Conservation (phyloP, 2,113 vertebrate species). For the Cyanoramphus novaezelandiae region DNA sequence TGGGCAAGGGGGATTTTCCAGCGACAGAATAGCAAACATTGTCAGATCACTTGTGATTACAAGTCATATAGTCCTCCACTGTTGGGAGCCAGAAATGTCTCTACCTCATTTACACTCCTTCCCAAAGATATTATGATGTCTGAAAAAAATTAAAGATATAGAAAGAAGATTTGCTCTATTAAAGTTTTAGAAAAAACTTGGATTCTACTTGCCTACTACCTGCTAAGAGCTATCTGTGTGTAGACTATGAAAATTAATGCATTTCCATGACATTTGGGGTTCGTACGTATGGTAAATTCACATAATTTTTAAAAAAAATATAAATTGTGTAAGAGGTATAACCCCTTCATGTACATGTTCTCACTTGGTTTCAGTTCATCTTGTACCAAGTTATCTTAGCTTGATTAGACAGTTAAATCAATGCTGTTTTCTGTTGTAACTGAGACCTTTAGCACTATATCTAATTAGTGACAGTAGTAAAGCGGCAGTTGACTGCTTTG, state of each 20-base stretch:
- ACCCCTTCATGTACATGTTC: neutral
- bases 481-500: neutral
- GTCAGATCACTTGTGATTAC: conserved; percentile 2
- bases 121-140: neutral
- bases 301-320: neutral
- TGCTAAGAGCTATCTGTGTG: neutral
- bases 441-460: neutral
- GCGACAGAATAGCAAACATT: neutral
- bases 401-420: neutral
- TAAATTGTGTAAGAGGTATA: neutral
- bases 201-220: neutral
- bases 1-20: conserved; percentile 12
- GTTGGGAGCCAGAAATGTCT: neutral
- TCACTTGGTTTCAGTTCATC: neutral
- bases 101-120: neutral
- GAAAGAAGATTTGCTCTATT: neutral
- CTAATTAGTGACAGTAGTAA: neutral
- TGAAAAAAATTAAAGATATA: neutral
- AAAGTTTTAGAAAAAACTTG: neutral
- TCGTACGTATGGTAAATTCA: neutral
- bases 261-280: neutral
- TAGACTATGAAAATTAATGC: neutral
- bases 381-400: neutral
- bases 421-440: neutral
- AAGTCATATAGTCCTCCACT: neutral